Evolutionary conservation across 2,888 invertebrate genomes (phyloP).

Genomic region (Gnatocerus cornutus): DNA sequence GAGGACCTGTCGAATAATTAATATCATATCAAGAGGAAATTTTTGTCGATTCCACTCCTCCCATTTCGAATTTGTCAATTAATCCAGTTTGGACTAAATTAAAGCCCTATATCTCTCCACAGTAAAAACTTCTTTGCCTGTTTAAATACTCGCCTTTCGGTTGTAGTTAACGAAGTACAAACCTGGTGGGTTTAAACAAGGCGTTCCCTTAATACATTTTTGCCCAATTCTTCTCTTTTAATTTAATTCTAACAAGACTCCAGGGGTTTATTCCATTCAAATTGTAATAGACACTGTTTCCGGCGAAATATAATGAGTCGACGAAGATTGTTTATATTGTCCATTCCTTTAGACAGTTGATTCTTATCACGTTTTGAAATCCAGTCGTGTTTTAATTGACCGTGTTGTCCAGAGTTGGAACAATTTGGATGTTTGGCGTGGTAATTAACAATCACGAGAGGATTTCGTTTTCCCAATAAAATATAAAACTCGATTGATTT

Average conservation of each 20-base stretch:
- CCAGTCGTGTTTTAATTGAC: conserved; percentile 1
- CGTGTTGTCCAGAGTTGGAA: conserved; percentile 2
- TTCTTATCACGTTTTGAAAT: conserved; percentile 2
- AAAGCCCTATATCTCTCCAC: conserved; percentile 11
- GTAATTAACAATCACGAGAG: conserved; percentile 38
- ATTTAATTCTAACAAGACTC: conserved; percentile 47
- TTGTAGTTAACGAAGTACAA: conserved; percentile 34
- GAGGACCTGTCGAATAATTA: not conserved
- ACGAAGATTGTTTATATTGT: conserved; percentile 34
- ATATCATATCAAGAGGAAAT: not conserved
- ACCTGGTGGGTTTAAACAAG: conserved; percentile 22
- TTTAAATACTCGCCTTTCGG: conserved; percentile 32
- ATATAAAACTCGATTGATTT: conserved; percentile 53
- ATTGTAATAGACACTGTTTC: conserved; percentile 39
- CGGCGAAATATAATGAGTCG: conserved; percentile 31
- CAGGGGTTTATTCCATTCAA: conserved; percentile 29
- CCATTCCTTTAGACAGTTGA: not conserved
- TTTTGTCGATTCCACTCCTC: not conserved
- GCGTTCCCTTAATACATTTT: conserved; percentile 36
- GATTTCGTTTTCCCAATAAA: conserved; percentile 41
- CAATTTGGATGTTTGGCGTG: conserved; percentile 32
- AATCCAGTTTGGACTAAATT: conserved; percentile 14
- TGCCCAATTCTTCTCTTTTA: conserved; percentile 31
- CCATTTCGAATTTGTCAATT: conserved; percentile 9
- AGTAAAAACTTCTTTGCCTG: conserved; percentile 18